Percentiles rank a stretch among this genome's conserved stretches.
phyloP scores from a whole-genome alignment of 2,113 vertebrate species.

The Pseudopipra pipra region DNA sequence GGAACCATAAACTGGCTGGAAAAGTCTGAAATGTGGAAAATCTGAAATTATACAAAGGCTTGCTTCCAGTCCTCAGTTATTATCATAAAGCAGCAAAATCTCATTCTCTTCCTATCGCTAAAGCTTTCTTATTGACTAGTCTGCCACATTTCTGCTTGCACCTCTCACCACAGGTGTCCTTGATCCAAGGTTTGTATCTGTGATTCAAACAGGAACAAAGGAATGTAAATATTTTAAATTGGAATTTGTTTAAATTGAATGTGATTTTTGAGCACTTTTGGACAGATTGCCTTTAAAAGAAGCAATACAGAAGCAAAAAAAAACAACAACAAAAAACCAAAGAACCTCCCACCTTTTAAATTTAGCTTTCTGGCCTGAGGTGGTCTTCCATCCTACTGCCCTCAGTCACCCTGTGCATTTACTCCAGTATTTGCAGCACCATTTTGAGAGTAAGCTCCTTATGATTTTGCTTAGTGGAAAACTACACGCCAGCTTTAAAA shows the following conservation, averaged over 20 bases:
- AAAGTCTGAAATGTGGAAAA: slow-evolving; percentile 40
- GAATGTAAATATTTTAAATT: background rate
- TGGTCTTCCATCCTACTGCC: background rate
- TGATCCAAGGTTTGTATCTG: background rate
- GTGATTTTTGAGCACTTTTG: background rate
- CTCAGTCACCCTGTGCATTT: background rate
- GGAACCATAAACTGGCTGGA: slow-evolving; percentile 20
- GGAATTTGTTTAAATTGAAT: background rate
- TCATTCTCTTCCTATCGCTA: background rate
- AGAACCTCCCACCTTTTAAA: background rate
- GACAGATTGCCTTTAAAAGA: background rate
- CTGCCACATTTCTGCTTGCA: background rate
- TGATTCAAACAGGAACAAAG: background rate
- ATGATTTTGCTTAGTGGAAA: slow-evolving; percentile 46
- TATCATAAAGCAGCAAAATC: slow-evolving; percentile 3
- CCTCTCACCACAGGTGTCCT: background rate
- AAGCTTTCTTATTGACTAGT: background rate
- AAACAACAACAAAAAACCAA: too few species aligned
- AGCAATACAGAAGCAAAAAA: background rate
- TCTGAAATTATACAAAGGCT: slow-evolving; percentile 10
- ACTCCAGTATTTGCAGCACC: background rate
- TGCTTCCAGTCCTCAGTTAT: background rate
- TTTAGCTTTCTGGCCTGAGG: background rate
- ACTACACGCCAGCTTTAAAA: background rate
- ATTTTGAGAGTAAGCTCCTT: background rate